A percentile compares a stretch with the other conserved stretches of the same genome.
phyloP scores from a whole-genome alignment of 2,797 vertebrate species.

The Chrosomus eos region DNA sequence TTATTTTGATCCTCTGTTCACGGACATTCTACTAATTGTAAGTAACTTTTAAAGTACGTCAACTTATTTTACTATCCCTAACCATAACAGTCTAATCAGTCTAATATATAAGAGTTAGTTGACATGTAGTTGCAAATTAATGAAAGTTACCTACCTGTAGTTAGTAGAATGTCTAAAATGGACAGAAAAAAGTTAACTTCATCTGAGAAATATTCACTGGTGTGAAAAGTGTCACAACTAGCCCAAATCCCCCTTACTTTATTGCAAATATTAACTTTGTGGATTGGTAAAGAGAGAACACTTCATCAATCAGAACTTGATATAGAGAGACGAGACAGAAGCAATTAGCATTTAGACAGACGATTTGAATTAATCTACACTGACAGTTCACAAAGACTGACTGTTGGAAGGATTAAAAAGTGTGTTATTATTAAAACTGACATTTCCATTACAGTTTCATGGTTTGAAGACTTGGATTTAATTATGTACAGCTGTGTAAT shows the following conservation, averaged over 20 bases:
- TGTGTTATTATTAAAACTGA: constrained; percentile 6
- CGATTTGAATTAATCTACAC: constrained; percentile 3
- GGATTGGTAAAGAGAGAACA: not conserved
- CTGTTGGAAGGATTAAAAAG: not conserved
- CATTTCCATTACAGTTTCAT: constrained; percentile 13
- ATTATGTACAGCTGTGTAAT: not conserved
- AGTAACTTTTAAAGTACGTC: not conserved
- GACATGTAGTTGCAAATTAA: not conserved
- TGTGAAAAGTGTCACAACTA: not conserved
- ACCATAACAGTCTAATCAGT: not conserved
- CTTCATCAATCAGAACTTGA: not conserved
- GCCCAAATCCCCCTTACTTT: not conserved
- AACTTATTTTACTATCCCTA: not conserved
- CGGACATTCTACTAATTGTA: not conserved
- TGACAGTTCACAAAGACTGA: not conserved
- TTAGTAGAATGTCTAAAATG: not conserved
- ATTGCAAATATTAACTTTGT: not conserved
- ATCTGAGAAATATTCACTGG: not conserved
- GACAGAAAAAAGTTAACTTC: not conserved
- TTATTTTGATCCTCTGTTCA: not conserved
- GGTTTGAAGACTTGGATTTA: not conserved
- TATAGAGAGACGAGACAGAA: not conserved
- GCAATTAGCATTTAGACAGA: constrained; percentile 10
- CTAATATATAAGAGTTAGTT: not conserved
- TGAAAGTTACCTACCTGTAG: not conserved